Evolutionary conservation across 2,888 invertebrate species (phyloP).

Genomic region (Neoitamus cyanurus): DNA sequence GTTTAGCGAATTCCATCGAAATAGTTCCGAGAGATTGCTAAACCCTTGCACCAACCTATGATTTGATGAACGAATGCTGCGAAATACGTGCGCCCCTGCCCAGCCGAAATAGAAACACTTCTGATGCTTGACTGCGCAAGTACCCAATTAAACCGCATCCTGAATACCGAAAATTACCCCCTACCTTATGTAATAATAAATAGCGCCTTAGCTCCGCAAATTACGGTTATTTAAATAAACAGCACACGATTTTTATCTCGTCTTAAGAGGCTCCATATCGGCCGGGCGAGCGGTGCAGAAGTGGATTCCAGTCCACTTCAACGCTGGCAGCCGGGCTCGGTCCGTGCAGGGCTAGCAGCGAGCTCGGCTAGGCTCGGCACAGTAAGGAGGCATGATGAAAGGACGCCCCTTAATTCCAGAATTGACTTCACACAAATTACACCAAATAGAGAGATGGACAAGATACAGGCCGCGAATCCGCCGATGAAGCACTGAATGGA

Average conservation of each 20-base stretch:
- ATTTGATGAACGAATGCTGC: slow-evolving; percentile 39
- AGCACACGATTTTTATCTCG: slow-evolving; percentile 63
- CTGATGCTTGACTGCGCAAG: slow-evolving; percentile 45
- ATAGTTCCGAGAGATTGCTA: slow-evolving; percentile 29
- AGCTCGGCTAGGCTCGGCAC: background rate
- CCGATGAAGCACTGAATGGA: background rate
- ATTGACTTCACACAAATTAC: slow-evolving; percentile 56
- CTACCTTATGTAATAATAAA: slow-evolving; percentile 58
- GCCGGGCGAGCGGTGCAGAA: background rate
- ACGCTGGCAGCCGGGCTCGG: background rate
- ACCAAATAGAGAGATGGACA: slow-evolving; percentile 51
- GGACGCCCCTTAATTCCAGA: slow-evolving; percentile 60
- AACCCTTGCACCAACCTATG: slow-evolving; percentile 43
- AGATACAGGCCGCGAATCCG: slow-evolving; percentile 2
- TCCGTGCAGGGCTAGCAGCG: background rate
- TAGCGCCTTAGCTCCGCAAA: slow-evolving; percentile 59
- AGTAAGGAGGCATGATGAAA: slow-evolving; percentile 61
- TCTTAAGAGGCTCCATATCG: slow-evolving; percentile 34
- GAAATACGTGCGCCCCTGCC: slow-evolving; percentile 23
- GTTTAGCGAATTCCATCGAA: slow-evolving; percentile 43
- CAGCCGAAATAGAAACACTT: slow-evolving; percentile 47
- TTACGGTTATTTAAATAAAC: slow-evolving; percentile 66
- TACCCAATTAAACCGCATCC: slow-evolving; percentile 49
- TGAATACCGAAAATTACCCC: slow-evolving; percentile 47
- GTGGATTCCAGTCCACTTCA: background rate